Conservation (phyloP, 2,888 invertebrate species). For the Sesia bembeciformis region DNA sequence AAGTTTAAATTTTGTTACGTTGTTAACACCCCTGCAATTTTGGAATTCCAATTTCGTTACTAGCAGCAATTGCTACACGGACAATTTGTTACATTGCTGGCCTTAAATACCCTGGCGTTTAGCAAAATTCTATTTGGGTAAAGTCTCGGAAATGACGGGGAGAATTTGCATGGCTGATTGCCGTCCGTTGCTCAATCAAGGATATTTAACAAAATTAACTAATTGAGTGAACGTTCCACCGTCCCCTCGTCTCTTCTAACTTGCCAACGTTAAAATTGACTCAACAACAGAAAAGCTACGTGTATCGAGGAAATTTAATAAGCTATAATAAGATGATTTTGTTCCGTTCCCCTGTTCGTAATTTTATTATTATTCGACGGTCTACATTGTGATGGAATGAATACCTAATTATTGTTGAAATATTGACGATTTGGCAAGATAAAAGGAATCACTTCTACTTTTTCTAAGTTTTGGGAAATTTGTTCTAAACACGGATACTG, state of each 20-base stretch:
- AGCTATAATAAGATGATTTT: conserved; percentile 45
- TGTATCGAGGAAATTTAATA: conserved; percentile 53
- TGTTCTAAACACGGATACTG: not conserved
- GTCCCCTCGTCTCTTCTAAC: conserved; percentile 22
- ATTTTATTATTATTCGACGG: too few relatives aligned
- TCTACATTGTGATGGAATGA: too few relatives aligned
- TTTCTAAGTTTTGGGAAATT: conserved; percentile 1
- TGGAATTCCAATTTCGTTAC: not conserved
- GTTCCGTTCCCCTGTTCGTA: conserved; percentile 19
- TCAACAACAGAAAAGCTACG: conserved; percentile 48
- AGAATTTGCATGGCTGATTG: conserved; percentile 73
- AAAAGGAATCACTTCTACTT: not conserved
- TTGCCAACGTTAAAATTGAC: conserved; percentile 39
- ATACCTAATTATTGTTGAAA: too few relatives aligned
- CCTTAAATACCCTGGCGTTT: conserved; percentile 17
- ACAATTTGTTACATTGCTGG: conserved; percentile 24
- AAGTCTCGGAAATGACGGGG: conserved; percentile 42
- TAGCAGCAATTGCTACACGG: conserved; percentile 16
- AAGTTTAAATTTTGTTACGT: not conserved
- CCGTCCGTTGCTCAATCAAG: conserved; percentile 72
- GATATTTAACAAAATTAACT: conserved; percentile 73
- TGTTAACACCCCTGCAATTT: not conserved
- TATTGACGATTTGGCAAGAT: not conserved
- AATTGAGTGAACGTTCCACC: conserved; percentile 66
- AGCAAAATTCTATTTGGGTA: conserved; percentile 29